Base-by-base conservation (phyloP, 2,113 vertebrate species). In the Sisor rabdophorus region DNA sequence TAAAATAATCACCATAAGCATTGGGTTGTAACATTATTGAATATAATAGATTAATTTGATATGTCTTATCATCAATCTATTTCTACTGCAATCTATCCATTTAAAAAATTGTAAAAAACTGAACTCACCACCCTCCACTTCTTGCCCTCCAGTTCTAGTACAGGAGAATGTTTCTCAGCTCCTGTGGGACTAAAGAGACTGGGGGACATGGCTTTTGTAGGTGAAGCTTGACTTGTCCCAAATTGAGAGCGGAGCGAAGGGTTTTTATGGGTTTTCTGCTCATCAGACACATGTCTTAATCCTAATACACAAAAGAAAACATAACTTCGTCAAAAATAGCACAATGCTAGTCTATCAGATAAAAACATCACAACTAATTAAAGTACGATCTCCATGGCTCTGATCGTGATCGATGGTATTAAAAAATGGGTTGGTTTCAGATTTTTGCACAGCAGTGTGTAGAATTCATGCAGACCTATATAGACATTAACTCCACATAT, bases 41-140 rank as follows among this genome's bases (percentile, higher is more conserved):
- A 19, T 52, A 28, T 52, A 2, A 52, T 16, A 36, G 32, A 36
- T 52, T 26, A 0, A 20, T 28, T 52, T 28, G 12, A 6, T 0
- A 28, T 19, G 3, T 26, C 10, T 12, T 7, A 47, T 61, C 28
- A 4, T 4, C 44, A 73, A 20, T 36, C 24, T 6, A 26, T 13
- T 67, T 44, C 9, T 36, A 44, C 5, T 9, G 6, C 8, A 28
- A 50, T 10, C 55, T 59, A 40, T 55, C 36, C 22, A 59, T 30
- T 58, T 60, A n/a, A 74, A 11, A 11, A 15, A 22, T 4, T 44
- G 19, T 64, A 32, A 54, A 48, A 15, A 75, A 56, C 56, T 52
- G 11, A 2, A 93, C 95, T 59, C 86, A 98, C 97, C 91, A 99
- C 95, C 88, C 94, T 94, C 97, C 97, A 99, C 81, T 99, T 99